These are phyloP conservation scores for Megaceryle alcyon DNA, from an alignment of 2,797 vertebrate genomes.

Conservation along the genomic window DNA sequence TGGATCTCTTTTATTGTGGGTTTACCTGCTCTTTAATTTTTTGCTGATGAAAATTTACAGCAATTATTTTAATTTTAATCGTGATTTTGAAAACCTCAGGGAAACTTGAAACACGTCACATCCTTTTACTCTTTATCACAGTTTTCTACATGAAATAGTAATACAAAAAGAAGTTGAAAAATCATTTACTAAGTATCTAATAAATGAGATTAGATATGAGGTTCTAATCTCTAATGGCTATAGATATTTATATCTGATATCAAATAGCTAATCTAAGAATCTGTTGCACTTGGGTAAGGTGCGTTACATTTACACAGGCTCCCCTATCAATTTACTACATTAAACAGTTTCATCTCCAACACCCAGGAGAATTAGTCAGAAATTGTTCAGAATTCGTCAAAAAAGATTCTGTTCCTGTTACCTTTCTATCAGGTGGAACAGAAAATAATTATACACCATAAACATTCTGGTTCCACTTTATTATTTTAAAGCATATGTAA, in stretches of 20 bases:
- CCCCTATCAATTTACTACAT: background rate
- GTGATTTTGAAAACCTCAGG: background rate
- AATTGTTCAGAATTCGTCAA: background rate
- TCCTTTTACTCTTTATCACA: background rate
- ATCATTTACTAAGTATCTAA: background rate
- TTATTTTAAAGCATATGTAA: conserved; percentile 59
- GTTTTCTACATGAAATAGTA: background rate
- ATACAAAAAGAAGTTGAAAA: background rate
- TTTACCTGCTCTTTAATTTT: conserved; percentile 76
- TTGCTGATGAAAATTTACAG: conserved; percentile 79
- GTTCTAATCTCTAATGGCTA: too few relatives aligned
- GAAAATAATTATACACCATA: background rate
- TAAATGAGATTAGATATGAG: background rate
- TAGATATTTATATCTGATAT: background rate
- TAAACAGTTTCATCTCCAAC: conserved; percentile 28
- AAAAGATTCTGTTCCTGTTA: background rate
- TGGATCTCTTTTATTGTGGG: conserved; percentile 75
- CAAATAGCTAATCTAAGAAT: background rate
- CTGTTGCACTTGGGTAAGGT: background rate
- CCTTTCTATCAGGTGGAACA: conserved; percentile 2
- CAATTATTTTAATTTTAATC: conserved; percentile 57
- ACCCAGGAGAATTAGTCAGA: background rate
- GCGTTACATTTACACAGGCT: background rate
- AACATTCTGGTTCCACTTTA: conserved; percentile 24
- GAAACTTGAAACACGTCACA: background rate